Conservation (phyloP, 2,888 invertebrate species). For the Alentia gelatinosa region DNA sequence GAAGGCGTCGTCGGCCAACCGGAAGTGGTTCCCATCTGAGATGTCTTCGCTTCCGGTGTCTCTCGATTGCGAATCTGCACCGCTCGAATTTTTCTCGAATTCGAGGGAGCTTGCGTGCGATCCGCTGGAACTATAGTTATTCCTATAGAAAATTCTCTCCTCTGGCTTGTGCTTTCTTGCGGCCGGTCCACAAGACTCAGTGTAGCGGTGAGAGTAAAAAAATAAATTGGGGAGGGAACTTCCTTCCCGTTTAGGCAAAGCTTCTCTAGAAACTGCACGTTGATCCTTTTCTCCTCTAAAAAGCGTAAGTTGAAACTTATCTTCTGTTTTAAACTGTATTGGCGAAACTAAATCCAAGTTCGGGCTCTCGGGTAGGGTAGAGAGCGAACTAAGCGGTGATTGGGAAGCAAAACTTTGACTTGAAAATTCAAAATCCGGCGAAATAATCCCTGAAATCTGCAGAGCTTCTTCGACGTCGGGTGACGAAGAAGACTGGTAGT, state of each 20-base stretch:
- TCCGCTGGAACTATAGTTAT: background rate
- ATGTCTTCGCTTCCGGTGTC: background rate
- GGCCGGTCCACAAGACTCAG: background rate
- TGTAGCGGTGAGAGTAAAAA: background rate
- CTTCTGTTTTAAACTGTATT: background rate
- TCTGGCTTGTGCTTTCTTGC: background rate
- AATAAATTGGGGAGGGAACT: background rate
- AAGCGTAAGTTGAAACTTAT: background rate
- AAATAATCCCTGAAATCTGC: slow-evolving; percentile 28
- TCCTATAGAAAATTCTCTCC: slow-evolving; percentile 10
- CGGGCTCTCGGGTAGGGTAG: background rate
- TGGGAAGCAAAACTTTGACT: slow-evolving; percentile 9
- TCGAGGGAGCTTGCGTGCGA: background rate
- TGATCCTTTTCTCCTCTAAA: no score
- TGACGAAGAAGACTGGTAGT: background rate
- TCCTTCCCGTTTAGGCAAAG: background rate
- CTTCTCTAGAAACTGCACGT: background rate
- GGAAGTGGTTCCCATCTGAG: slow-evolving; percentile 11
- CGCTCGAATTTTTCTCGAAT: background rate
- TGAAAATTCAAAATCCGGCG: slow-evolving; percentile 40
- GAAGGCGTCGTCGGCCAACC: background rate
- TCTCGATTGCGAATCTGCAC: background rate
- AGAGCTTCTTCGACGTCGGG: background rate
- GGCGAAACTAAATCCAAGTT: background rate
- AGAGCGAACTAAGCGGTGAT: slow-evolving; percentile 17